Evolutionary conservation across 2,797 vertebrate genomes (phyloP).

Genomic region (Dipus sagitta): DNA sequence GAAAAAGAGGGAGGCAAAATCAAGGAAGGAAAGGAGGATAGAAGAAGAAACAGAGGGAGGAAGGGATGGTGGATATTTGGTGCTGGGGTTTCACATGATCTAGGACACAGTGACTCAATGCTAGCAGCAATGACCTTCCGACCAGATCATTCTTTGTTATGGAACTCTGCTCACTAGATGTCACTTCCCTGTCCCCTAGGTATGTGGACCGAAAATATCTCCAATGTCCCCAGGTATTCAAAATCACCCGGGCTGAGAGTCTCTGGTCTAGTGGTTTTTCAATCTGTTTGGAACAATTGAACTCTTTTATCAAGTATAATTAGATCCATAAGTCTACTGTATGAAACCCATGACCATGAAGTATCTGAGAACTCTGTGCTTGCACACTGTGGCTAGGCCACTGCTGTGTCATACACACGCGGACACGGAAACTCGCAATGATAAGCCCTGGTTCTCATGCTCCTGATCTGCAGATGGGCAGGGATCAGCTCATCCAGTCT

Average conservation of each 20-base stretch:
- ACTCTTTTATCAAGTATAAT: neutral
- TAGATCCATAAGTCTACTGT: neutral
- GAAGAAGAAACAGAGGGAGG: neutral
- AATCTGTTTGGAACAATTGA: neutral
- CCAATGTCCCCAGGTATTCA: neutral
- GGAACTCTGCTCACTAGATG: neutral
- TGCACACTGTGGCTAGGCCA: neutral
- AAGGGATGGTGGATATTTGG: neutral
- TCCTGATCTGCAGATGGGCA: neutral
- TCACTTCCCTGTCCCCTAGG: no score
- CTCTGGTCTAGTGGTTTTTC: neutral
- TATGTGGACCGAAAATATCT: neutral
- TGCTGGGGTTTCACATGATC: neutral
- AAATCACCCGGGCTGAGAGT: neutral
- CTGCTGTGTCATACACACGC: fast-evolving
- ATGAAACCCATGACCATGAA: neutral
- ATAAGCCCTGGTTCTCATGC: neutral
- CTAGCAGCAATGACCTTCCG: neutral
- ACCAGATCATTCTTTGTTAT: neutral
- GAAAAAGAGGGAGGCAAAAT: no score
- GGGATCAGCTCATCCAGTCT: neutral
- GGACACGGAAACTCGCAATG: neutral
- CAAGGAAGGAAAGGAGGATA: neutral
- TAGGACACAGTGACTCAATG: neutral
- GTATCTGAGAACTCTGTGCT: neutral